phyloP scores from a whole-genome alignment of 2,888 invertebrate species.

The Sturmia bella region DNA sequence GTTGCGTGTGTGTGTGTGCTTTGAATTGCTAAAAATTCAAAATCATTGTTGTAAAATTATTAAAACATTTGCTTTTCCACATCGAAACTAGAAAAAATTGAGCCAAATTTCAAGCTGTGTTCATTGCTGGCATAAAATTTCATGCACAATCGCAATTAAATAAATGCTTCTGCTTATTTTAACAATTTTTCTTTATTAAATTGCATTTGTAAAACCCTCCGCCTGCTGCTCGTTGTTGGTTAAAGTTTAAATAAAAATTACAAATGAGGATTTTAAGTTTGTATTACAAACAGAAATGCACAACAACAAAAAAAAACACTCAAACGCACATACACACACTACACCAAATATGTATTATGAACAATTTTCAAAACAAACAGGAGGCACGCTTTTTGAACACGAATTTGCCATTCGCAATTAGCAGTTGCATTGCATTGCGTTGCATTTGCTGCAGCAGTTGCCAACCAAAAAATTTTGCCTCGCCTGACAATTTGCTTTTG shows the following conservation, averaged over 20 bases:
- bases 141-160: slow-evolving; percentile 14
- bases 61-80: background rate
- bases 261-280: slow-evolving; percentile 23
- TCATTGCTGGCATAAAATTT: background rate
- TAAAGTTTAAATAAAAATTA: slow-evolving; percentile 4
- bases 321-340: slow-evolving; percentile 1
- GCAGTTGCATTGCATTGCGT: background rate
- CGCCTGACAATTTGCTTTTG: background rate
- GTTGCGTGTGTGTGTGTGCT: too few species aligned
- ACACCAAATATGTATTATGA: background rate
- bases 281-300: background rate
- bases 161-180: slow-evolving; percentile 1
- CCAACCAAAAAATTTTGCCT: background rate
- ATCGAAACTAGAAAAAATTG: background rate
- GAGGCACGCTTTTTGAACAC: slow-evolving; percentile 70
- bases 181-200: slow-evolving; percentile 5
- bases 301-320: background rate
- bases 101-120: background rate
- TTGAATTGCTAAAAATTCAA: too few species aligned
- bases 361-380: slow-evolving; percentile 29
- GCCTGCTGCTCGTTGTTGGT: background rate
- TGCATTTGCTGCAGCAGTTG: slow-evolving; percentile 7
- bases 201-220: slow-evolving; percentile 5
- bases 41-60: background rate
- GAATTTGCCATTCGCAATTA: slow-evolving; percentile 59